Evolutionary conservation across 2,113 vertebrate genomes (phyloP).

Genomic region (Nematolebias whitei): DNA sequence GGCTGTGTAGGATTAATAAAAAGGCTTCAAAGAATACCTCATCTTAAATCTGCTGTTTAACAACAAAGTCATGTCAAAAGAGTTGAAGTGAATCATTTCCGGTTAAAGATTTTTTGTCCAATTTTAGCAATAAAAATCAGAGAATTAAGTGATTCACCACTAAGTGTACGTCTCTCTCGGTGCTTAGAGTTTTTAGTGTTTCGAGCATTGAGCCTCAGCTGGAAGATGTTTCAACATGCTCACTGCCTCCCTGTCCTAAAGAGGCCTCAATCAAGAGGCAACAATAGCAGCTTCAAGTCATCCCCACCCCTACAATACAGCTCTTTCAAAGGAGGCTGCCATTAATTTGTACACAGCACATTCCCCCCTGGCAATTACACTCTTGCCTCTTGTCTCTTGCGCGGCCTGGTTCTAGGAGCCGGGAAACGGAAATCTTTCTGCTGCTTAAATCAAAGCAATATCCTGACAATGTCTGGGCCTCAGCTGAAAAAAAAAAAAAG

Average conservation of each 20-base stretch:
- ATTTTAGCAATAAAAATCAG: slow-evolving; percentile 45
- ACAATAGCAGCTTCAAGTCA: slow-evolving; percentile 64
- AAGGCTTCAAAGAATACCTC: slow-evolving; percentile 33
- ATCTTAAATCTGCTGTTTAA: slow-evolving; percentile 32
- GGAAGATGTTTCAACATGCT: slow-evolving; percentile 46
- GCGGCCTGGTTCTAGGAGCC: slow-evolving; percentile 56
- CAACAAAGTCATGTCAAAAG: slow-evolving; percentile 30
- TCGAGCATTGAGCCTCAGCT: slow-evolving; percentile 38
- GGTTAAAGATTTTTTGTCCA: slow-evolving; percentile 32
- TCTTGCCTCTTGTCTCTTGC: slow-evolving; percentile 60
- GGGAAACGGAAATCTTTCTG: slow-evolving; percentile 64
- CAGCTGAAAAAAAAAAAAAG: slow-evolving; percentile 42
- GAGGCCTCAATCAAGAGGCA: slow-evolving; percentile 56
- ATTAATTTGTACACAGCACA: slow-evolving; percentile 63
- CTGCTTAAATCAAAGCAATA: slow-evolving; percentile 77
- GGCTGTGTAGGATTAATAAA: not conserved
- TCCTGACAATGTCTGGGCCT: slow-evolving; percentile 70
- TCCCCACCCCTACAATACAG: slow-evolving; percentile 57
- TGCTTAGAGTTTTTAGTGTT: slow-evolving; percentile 41
- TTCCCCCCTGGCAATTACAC: slow-evolving; percentile 71
- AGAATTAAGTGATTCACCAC: slow-evolving; percentile 19
- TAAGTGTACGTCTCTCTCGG: slow-evolving; percentile 7
- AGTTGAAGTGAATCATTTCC: slow-evolving; percentile 26
- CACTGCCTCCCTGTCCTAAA: slow-evolving; percentile 48
- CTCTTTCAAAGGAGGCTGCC: slow-evolving; percentile 59